phyloP scores from a whole-genome alignment of 1,140 invertebrate species.

The Himalopsyche phryganea region DNA sequence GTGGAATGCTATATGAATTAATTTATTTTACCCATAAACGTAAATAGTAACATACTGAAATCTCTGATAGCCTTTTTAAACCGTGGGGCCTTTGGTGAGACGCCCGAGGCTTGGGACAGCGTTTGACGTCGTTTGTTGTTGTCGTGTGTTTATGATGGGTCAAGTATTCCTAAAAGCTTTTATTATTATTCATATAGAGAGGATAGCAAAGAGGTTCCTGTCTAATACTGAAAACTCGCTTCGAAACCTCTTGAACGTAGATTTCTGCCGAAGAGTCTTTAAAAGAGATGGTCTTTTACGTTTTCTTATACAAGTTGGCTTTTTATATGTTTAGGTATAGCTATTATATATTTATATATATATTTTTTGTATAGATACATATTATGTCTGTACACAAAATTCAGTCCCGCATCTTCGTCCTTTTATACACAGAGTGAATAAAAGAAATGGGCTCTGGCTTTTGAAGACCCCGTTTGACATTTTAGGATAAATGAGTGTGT shows the following conservation, averaged over 20 bases:
- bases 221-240: conserved; percentile 8
- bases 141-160: conserved; percentile 17
- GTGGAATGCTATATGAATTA: too few species aligned
- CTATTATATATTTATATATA: not conserved
- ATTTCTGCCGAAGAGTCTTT: conserved; percentile 5
- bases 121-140: not conserved
- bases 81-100: not conserved
- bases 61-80: not conserved
- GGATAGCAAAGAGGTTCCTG: not conserved
- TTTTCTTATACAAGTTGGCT: too few species aligned
- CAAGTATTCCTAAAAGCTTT: conserved; percentile 20
- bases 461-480: conserved; percentile 16
- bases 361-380: too few species aligned
- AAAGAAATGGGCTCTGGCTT: conserved; percentile 1
- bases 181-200: conserved; percentile 13
- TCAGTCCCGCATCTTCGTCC: conserved; percentile 1
- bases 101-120: conserved; percentile 2
- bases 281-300: not conserved
- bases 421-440: not conserved
- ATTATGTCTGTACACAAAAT: conserved; percentile 9
- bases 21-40: too few species aligned
- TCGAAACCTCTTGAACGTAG: conserved; percentile 2
- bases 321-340: not conserved
- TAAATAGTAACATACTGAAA: too few species aligned
- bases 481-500: conserved; percentile 17